A percentile compares a stretch with the other conserved stretches of the same genome.
These are phyloP conservation scores for Clinocottus analis DNA, from an alignment of 2,113 vertebrate species.

Conservation along the genomic window DNA sequence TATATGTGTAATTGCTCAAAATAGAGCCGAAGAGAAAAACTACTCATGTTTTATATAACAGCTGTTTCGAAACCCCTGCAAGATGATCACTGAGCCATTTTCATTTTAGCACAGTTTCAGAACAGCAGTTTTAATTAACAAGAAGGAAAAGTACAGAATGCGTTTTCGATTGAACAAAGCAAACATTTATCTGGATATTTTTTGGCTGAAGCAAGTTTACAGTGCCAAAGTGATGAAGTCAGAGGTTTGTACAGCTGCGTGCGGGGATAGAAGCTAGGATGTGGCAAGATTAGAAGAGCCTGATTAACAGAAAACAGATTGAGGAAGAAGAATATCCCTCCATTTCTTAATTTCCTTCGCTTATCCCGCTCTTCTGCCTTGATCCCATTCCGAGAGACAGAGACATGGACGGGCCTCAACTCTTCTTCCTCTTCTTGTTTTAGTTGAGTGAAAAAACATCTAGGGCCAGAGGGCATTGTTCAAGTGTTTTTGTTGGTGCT, in stretches of 20 bases:
- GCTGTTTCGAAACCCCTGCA: not conserved
- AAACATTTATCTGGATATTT: slow-evolving; percentile 44
- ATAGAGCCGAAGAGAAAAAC: not conserved
- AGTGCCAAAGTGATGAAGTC: slow-evolving; percentile 50
- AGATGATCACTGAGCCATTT: not conserved
- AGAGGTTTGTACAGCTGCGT: slow-evolving; percentile 76
- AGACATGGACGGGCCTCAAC: not conserved
- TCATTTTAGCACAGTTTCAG: not conserved
- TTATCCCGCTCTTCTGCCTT: slow-evolving; percentile 24
- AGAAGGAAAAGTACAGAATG: not conserved
- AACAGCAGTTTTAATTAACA: slow-evolving; percentile 35
- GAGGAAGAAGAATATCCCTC: slow-evolving; percentile 20
- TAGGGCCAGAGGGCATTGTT: not conserved
- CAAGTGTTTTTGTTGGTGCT: slow-evolving; percentile 60
- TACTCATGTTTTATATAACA: not conserved
- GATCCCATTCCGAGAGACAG: slow-evolving; percentile 16
- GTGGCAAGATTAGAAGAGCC: slow-evolving; percentile 57
- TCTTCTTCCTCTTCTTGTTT: slow-evolving; percentile 50
- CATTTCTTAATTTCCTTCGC: slow-evolving; percentile 49
- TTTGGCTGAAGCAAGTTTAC: not conserved
- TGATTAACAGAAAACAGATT: slow-evolving; percentile 59
- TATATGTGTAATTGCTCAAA: not conserved
- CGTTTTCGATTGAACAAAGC: slow-evolving; percentile 36
- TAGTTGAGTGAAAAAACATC: slow-evolving; percentile 14
- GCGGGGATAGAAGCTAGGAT: slow-evolving; percentile 29